Evolutionary conservation across 2,888 invertebrate genomes (phyloP).

Genomic region (Isoperla grammatica): DNA sequence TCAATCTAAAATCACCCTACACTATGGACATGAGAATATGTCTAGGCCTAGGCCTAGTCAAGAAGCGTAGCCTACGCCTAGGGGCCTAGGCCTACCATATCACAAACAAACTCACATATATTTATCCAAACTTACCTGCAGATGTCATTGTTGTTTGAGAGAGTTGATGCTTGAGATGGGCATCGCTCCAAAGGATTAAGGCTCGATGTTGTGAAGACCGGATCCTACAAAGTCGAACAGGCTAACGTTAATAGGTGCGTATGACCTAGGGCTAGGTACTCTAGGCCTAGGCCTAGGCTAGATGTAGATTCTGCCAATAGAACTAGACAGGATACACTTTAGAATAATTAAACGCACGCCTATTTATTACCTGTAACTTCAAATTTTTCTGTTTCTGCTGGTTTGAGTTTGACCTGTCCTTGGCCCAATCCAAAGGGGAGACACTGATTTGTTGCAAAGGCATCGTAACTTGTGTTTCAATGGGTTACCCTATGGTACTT

Average conservation of each 20-base stretch:
- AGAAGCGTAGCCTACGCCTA: no score
- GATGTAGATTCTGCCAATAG: no score
- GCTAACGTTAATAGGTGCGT: background rate
- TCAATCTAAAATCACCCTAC: no score
- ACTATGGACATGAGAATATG: no score
- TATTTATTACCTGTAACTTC: slow-evolving; percentile 26
- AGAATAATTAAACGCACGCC: no score
- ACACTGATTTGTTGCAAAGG: slow-evolving; percentile 29
- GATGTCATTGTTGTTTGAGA: slow-evolving; percentile 30
- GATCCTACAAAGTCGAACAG: slow-evolving; percentile 24
- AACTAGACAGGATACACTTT: no score
- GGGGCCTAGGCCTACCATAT: no score
- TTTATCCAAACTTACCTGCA: slow-evolving; percentile 41
- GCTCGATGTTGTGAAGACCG: slow-evolving; percentile 25
- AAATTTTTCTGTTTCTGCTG: slow-evolving; percentile 21
- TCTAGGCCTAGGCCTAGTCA: no score
- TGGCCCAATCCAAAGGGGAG: slow-evolving; percentile 27
- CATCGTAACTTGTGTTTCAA: slow-evolving; percentile 17
- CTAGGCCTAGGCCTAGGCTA: background rate
- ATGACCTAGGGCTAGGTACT: background rate
- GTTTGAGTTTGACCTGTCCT: slow-evolving; percentile 22
- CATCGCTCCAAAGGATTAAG: slow-evolving; percentile 26
- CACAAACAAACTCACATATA: no score
- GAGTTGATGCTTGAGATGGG: slow-evolving; percentile 28
- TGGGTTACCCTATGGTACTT: no score